Evolutionary conservation across 2,113 vertebrate genomes (phyloP).

Genomic region (Gallinago paraguaiae): DNA sequence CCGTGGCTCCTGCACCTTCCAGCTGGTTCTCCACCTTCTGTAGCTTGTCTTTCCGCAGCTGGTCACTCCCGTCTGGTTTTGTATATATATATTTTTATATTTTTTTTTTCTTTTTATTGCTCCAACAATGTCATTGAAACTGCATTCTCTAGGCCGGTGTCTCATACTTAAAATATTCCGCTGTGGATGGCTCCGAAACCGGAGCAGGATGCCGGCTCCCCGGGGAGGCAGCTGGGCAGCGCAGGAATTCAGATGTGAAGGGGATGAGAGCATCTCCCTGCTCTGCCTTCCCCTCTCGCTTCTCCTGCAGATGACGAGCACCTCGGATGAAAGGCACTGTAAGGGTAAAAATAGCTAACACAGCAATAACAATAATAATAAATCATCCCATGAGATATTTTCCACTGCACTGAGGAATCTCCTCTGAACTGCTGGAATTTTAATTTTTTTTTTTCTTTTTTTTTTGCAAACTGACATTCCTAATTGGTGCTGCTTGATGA

Average conservation of each 20-base stretch:
- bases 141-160: background rate
- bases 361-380: background rate
- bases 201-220: background rate
- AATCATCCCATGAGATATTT: background rate
- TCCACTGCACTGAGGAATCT: background rate
- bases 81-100: background rate
- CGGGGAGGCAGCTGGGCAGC: background rate
- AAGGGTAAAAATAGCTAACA: background rate
- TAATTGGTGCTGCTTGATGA: background rate
- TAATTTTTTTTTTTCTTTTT: background rate
- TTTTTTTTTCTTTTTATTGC: background rate
- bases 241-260: background rate
- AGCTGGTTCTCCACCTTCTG: background rate
- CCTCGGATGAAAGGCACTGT: background rate
- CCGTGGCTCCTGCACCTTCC: background rate
- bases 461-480: rapidly evolving
- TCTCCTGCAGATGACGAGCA: background rate
- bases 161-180: background rate
- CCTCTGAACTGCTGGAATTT: background rate
- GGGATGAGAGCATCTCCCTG: background rate
- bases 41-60: background rate
- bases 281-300: background rate
- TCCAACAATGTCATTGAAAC: constrained; percentile 3
- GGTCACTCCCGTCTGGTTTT: background rate
- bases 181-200: background rate